Conservation (phyloP, 2,797 vertebrate species). For the Capromys pilorides region DNA sequence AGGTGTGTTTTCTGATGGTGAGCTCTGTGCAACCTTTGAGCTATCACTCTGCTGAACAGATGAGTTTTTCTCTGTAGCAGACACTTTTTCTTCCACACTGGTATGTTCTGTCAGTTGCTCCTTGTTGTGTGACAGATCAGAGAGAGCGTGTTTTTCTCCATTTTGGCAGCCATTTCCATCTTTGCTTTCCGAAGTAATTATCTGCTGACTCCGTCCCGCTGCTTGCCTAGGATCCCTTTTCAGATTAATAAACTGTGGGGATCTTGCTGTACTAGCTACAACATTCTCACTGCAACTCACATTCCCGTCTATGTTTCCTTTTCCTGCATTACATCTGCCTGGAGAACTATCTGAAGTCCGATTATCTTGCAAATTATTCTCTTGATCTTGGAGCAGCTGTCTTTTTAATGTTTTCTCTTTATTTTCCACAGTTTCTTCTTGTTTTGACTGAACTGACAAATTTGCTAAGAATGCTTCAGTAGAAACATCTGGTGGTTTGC, state of each 20-base stretch:
- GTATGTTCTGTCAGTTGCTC: conserved; percentile 77
- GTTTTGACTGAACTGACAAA: conserved; percentile 87
- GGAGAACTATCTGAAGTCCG: conserved; percentile 78
- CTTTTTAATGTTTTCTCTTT: conserved; percentile 83
- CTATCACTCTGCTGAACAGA: conserved; percentile 73
- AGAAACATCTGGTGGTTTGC: conserved; percentile 96
- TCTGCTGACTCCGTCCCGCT: conserved; percentile 91
- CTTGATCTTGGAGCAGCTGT: conserved; percentile 82
- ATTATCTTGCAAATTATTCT: conserved; percentile 79
- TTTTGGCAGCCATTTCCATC: conserved; percentile 82
- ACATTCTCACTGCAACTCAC: conserved; percentile 77
- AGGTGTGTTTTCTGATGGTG: conserved; percentile 83
- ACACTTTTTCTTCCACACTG: conserved; percentile 80
- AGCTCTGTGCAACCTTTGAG: conserved; percentile 73
- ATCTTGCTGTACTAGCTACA: conserved; percentile 81
- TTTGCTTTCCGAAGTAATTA: conserved; percentile 80
- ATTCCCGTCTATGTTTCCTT: conserved; percentile 78
- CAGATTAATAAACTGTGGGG: conserved; percentile 87
- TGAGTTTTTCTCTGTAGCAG: conserved; percentile 78
- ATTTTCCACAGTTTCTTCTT: conserved; percentile 85
- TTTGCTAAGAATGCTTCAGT: conserved; percentile 94
- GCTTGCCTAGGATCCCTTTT: conserved; percentile 90
- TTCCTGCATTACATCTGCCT: conserved; percentile 78
- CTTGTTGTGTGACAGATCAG: conserved; percentile 68
- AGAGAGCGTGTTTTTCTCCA: conserved; percentile 82